Conservation (phyloP, 1,140 invertebrate species). For the Dreissena polymorpha region DNA sequence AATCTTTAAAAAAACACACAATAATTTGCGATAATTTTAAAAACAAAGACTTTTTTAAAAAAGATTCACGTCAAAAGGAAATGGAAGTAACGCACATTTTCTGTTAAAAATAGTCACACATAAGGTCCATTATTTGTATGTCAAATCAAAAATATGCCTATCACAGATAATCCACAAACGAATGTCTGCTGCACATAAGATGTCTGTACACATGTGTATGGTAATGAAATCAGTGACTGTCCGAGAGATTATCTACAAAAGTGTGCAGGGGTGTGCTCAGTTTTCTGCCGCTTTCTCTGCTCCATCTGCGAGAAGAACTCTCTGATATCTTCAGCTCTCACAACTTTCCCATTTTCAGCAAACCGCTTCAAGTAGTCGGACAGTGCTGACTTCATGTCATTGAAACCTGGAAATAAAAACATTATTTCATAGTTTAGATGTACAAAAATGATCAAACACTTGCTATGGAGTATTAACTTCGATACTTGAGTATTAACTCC, state of each 20-base stretch:
- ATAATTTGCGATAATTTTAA: no score
- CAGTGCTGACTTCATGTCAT: constrained; percentile 91
- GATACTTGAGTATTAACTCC: no score
- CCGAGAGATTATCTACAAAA: constrained; percentile 57
- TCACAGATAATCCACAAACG: no score
- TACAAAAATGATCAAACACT: background rate
- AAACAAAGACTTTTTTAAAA: no score
- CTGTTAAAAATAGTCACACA: no score
- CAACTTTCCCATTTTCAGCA: constrained; percentile 86
- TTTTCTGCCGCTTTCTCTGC: constrained; percentile 87
- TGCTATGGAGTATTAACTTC: background rate
- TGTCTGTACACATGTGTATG: no score
- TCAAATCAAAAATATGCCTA: no score
- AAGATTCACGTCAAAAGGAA: no score
- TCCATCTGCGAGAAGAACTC: constrained; percentile 93
- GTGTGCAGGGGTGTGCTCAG: constrained; percentile 73
- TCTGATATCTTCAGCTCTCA: constrained; percentile 93
- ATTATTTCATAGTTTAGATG: background rate
- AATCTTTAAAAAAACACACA: no score
- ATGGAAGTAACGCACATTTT: no score
- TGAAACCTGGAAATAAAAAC: constrained; percentile 87
- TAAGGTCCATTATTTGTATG: no score
- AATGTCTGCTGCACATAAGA: no score
- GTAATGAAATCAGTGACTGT: background rate
- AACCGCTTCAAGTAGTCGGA: constrained; percentile 93